Evolutionary conservation across 2,113 vertebrate species (phyloP), one percentile per base, ranked within the genome.

Genomic region (Sylvia atricapilla): DNA sequence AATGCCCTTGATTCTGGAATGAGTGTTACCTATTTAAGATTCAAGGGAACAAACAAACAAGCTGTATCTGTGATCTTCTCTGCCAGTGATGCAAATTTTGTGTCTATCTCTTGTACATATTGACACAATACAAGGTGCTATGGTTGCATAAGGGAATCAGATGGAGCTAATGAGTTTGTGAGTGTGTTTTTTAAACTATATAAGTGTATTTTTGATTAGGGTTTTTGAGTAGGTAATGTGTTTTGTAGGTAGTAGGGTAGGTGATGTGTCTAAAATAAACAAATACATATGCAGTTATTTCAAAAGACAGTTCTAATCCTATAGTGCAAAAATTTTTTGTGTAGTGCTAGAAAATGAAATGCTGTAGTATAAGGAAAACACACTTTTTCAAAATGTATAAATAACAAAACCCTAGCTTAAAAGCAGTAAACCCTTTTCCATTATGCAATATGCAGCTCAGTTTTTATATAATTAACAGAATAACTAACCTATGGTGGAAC

Each of bases 381-480:
- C 5, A 25, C 11, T 47, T 20, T 56, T 82, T 53, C 19, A 68
- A 75, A 78, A 52, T 30, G 4, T 47, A 17, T 78, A 73, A 70
- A 27, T 58, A 78, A 44, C 25, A 94, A 58, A 89, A 5, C 6
- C 2, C 5, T 76, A 33, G n/a, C 76, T 87, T 82, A 73, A 93
- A 91, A 91, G 37, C 20, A 35, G 70, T 87, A 85, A 31, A 56
- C 11, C 10, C 3, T 91, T 86, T 89, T 81, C 39, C 21, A 30
- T 87, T 90, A 69, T 73, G 44, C n/a, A 78, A 49, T 68, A 66
- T 39, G 66, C 23, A 73, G 25, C 31, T 82, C 50, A 58, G 18
- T 53, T 94, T 92, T 96, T 85, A 53, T 79, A 25, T 82, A 79
- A 74, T 94, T 89, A 81, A 35, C 27, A 80, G 55, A 83, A 47